Evolutionary conservation across 2,113 vertebrate species (phyloP), one percentile per base, ranked within the genome.

Genomic region (Paradisaea rubra): DNA sequence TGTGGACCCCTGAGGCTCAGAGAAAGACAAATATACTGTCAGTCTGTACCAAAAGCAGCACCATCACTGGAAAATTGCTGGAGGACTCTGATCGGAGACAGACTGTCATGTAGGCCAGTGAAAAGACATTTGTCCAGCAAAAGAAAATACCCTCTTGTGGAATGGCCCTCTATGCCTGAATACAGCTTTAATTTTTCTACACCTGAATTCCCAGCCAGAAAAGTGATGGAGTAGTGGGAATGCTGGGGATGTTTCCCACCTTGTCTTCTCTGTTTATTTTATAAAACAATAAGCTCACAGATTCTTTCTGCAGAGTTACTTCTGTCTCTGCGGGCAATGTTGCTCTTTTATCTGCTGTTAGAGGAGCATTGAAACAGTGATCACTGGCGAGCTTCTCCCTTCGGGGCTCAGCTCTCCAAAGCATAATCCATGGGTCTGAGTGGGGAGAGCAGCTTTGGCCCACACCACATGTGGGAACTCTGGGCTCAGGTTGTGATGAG

Each of bases 381-480:
- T 31, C 25, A 30, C 12, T 27, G 53, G 18, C 10, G 47, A 92
- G n/a, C 20, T 71, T n/a, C 21, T 63, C 50, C 6, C 15, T 50
- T 47, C 31, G 41, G 30, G 44, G 44, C 19, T 74, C 54, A 66
- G 21, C 22, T 73, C 33, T 39, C 24, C 61, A 68, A 69, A 76
- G 30, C 8, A n/a, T 24, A 21, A 49, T 27, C 50, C 35, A 2
- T 11, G 39, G 30, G 10, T 72, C 35, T 88, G 35, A 66, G n/a
- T 3, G 19, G 7, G 69, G 13, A 37, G 6, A 64, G 9, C 14
- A 89, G 47, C 45, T 82, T 45, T 60, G 72, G 28, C 24, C 10
- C 47, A 59, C 14, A 24, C 11, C 44, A 16, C 0, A 0, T 0
- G 0, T 35, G 25, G 53, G 20, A 52, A 39, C 7, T 52, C 42